Base-by-base conservation (phyloP, 2,113 vertebrate genomes). In the Triplophysa dalaica region DNA sequence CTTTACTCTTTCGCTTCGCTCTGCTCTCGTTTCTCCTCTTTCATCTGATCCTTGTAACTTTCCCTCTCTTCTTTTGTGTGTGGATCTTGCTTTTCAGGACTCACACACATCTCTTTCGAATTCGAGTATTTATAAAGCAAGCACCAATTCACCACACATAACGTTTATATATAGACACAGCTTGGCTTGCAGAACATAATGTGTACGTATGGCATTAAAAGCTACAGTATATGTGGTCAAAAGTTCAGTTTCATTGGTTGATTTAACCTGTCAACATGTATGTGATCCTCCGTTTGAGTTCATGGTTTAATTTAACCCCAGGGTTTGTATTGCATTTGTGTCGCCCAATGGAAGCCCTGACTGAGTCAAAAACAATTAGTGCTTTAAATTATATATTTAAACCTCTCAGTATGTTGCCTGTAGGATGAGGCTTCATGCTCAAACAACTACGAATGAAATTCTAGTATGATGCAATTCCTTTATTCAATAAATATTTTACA, bases 1-100 rank as follows among this genome's bases (percentile, higher is more conserved):
- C 83, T 86, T 84, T 73, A 82, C 60, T 81, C 85, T 85, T 89
- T 91, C 87, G 87, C 85, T 89, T 91, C 87, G 87, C 85, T 87
- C 70, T 82, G 79, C 43, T 61, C 83, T 83, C 85, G 29, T 70
- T 62, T 77, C 69, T 81, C 63, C 13, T 58, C 80, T 83, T 78
- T 60, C 77, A 77, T 83, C 86, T 82, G 70, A 75, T 83, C 66
- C 29, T 61, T 13, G 50, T 78, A 43, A 63, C 26, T 21, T 10
- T 56, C 29, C 61, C 60, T 80, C 69, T 64, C 77, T 29, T 24
- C 70, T 26, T 29, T 24, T 65, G 41, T 76, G 26, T 65, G 17
- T 65, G 65, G 29, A 29, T 64, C 13, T 75, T 77, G 54, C 45
- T 64, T 63, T 22, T 63, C 56, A 54, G 2, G 70, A 85, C 79